Percentiles rank a stretch among this genome's conserved stretches.
phyloP scores from a whole-genome alignment of 2,888 invertebrate species.

The Gerosis bhagava region DNA sequence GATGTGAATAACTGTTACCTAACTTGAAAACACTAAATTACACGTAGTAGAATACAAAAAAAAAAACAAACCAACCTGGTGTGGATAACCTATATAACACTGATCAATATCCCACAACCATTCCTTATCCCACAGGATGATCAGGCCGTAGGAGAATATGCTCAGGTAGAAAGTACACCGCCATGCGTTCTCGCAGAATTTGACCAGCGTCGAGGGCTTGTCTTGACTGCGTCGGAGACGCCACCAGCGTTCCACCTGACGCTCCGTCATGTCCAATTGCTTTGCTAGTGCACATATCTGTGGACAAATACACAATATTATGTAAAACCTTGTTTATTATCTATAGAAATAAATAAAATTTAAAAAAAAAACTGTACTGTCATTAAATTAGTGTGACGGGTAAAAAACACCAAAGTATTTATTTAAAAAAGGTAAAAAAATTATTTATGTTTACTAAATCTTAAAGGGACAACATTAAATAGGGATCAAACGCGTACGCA shows the following conservation, averaged over 20 bases:
- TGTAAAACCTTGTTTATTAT: not conserved
- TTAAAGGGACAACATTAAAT: no score
- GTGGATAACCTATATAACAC: conserved; percentile 92
- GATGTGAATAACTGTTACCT: no score
- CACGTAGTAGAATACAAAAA: no score
- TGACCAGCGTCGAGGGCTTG: conserved; percentile 94
- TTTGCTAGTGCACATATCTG: conserved; percentile 89
- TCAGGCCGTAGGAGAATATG: conserved; percentile 92
- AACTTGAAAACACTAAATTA: no score
- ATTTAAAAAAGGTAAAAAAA: not conserved
- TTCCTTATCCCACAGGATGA: conserved; percentile 94
- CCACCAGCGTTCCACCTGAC: conserved; percentile 97
- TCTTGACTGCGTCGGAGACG: conserved; percentile 92
- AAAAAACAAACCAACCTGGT: no score
- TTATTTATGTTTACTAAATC: no score
- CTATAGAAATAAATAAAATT: no score
- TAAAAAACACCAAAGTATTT: no score
- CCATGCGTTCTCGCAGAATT: conserved; percentile 97
- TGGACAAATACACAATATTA: not conserved
- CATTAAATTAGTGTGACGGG: no score
- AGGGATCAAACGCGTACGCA: no score
- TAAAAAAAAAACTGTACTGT: no score
- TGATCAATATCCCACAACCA: conserved; percentile 97
- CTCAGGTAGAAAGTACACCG: conserved; percentile 93
- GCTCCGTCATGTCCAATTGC: conserved; percentile 91